Conservation (phyloP, 2,113 vertebrate species). For the Zapus hudsonius region DNA sequence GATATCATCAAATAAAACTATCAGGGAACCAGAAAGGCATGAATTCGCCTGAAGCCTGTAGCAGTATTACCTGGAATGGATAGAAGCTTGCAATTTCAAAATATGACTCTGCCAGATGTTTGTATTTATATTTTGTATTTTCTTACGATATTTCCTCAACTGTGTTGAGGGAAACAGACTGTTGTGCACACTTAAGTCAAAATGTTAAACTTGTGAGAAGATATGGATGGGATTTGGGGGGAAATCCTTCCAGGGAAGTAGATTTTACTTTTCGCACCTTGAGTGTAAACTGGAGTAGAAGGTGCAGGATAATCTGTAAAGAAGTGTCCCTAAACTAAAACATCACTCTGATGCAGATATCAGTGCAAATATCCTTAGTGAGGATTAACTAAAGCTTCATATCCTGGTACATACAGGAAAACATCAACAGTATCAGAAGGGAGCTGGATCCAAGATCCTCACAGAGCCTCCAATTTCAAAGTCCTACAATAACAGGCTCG, state of each 20-base stretch:
- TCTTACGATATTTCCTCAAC: not conserved
- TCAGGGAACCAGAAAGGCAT: not conserved
- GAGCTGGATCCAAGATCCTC: not conserved
- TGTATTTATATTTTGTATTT: not conserved
- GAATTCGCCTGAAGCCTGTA: not conserved
- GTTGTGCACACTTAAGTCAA: not conserved
- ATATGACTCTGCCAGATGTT: not conserved
- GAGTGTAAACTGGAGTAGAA: fast-evolving
- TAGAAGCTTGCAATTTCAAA: not conserved
- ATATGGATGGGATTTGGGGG: not conserved
- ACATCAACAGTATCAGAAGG: not conserved
- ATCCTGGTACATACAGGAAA: not conserved
- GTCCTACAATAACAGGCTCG: not conserved
- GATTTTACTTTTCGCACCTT: too few relatives aligned
- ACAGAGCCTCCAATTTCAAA: not conserved
- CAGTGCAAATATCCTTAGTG: not conserved
- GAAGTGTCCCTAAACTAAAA: not conserved
- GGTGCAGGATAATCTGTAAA: not conserved
- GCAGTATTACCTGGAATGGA: not conserved
- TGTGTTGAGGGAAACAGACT: not conserved
- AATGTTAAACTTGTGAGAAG: not conserved
- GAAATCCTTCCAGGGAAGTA: not conserved
- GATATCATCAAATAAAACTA: not conserved
- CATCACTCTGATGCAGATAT: not conserved
- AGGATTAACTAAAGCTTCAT: not conserved